Evolutionary conservation across 2,797 vertebrate species (phyloP), one percentile per base, ranked within the genome.

Genomic region (Protosalanx chinensis): DNA sequence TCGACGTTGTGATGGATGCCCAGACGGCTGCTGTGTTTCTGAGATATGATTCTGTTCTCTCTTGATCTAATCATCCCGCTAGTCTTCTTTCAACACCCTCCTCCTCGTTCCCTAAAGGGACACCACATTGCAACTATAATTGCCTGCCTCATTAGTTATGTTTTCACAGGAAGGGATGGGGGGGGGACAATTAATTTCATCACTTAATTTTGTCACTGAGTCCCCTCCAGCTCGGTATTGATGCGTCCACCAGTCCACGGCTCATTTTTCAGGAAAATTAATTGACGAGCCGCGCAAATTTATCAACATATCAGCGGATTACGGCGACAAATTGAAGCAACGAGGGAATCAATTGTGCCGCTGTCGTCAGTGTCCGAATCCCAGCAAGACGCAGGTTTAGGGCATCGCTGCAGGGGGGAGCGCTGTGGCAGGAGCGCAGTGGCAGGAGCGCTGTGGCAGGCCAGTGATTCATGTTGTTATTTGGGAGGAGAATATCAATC

Each of bases 101-200:
- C 89, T 87, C 83, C 87, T 56, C 20, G 10, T 63, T 57, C 87
- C 86, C 88, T 84, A 79, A 92, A 91, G 91, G 80, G 87, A 89
- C 85, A 89, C 85, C 71, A 30, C 87, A 90, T 89, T 89, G 88
- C 86, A 78, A 87, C 88, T 90, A 91, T 93, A 93, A 92, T 93
- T 92, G 91, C 90, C 90, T 91, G 87, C 88, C 91, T 93, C 91
- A 93, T 93, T 93, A 91, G 91, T 93, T 92, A 93, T 92, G 89
- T 93, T 93, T 92, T 92, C 90, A 87, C 87, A 88, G 89, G 85
- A 91, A 88, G 85, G 89, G 88, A 91, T 87, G 85, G 91, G 90
- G 90, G 88, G n/a, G 90, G 90, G 88, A 90, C 91, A 92, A 93
- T 93, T 92, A 91, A 92, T 93, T 93, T 90, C 88, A 91, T 87